Evolutionary conservation across 2,888 invertebrate genomes (phyloP), one percentile per base, ranked within the genome.

Genomic region (Merodon equestris): DNA sequence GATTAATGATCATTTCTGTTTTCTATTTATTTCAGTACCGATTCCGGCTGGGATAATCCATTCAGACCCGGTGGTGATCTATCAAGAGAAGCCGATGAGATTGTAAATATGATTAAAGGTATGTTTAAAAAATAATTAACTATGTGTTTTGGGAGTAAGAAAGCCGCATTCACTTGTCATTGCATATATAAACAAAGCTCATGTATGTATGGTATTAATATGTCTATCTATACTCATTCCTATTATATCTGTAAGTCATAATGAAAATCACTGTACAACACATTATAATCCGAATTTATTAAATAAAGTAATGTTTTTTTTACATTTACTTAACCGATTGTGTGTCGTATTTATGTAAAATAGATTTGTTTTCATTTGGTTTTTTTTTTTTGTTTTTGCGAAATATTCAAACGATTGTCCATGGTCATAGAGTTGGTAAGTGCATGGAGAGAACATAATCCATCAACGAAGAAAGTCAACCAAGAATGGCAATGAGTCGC

Each of bases 11-110:
- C n/a, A n/a, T n/a, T n/a, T n/a, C n/a, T n/a, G n/a, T n/a, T n/a
- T n/a, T n/a, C n/a, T n/a, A 12, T 47, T 51, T 67, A 83, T 91
- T 91, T 13, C 92, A 98, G 97, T 90, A 94, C 95, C 89, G 97
- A 97, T 88, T 97, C 96, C 87, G 97, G 97, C 83, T 96, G 97
- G 94, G 98, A 98, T 90, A 98, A 98, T 90, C 98, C 98, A 70
- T 98, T 98, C 91, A 94, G 97, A 87, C 97, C 97, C 27, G 98
- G 97, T 86, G 97, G 98, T 77, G 97, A 97, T 90, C 91, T 98
- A 86, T 96, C 96, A 86, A 85, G 87, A 84, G 88, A 98, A 90
- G 97, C 98, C 19, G 98, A 98, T 89, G 97, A 97, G 90, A 97
- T 98, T 85, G 97, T 98, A 81, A 96, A 97, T 87, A 91, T 96